Base-by-base conservation (phyloP, 2,113 vertebrate species). In the Oreochromis aureus region DNA sequence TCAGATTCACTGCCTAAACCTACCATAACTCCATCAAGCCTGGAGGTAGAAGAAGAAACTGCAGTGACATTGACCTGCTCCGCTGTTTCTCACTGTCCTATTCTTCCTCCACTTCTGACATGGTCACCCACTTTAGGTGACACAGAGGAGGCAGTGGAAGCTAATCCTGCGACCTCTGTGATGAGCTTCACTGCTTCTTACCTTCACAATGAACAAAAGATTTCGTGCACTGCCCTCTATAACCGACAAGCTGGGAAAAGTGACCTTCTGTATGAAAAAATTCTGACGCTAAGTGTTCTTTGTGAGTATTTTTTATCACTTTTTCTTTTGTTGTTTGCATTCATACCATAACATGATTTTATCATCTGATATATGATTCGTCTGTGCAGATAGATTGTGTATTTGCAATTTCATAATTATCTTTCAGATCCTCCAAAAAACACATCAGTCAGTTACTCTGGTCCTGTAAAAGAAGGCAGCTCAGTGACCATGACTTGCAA, bases 351-450 rank as follows among this genome's bases (percentile, higher is more conserved):
- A 1, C 44, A 48, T 19, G 5, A 71, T 71, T 71, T 24, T 44
- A 46, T 6, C 7, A 36, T 36, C 8, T 39, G 6, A 39, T 39
- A 39, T 39, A 46, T 46, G 13, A 46, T 46, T 6, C 15, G 44
- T 3, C 4, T 3, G 9, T n/a, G 27, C 73, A 78, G 16, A 78
- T 30, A 78, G 30, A 39, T 27, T 34, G 6, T 61, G 1, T 10
- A 12, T 83, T 55, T 19, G 6, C 5, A 66, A 56, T 79, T 86
- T 54, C 19, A 36, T 4, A 80, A 44, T 66, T 83, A 2, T 56
- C 76, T 55, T 87, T 32, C 76, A 96, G 95, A 96, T 89, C n/a
- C 92, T 61, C 96, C 96, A 13, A 91, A 91, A 12, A 93, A 95
- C 88, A 95, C 92, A 4, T 86, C 92, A 0, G 80, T 95, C 12